A percentile compares a stretch with the other conserved stretches of the same genome.
Conservation (phyloP, 2,888 invertebrate species). For the Acleris literana region DNA sequence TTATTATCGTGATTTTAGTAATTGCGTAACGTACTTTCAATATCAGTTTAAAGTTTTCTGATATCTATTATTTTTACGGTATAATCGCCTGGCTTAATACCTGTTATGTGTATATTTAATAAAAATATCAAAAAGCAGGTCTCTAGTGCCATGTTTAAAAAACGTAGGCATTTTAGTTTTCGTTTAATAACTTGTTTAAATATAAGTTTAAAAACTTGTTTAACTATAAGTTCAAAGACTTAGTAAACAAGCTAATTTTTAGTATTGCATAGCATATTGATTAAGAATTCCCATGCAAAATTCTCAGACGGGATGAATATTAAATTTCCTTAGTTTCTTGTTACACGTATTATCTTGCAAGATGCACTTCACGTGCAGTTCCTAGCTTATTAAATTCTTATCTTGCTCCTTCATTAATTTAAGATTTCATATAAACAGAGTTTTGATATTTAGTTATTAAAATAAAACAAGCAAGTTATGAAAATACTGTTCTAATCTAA, state of each 20-base stretch:
- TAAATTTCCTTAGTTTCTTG: constrained; percentile 18
- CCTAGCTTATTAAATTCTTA: constrained; percentile 33
- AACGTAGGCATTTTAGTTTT: too few species aligned
- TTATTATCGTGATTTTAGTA: too few species aligned
- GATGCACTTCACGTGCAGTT: constrained; percentile 12
- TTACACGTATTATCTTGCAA: constrained; percentile 8
- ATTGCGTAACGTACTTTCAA: too few species aligned
- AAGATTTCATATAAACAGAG: constrained; percentile 15
- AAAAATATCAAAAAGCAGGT: too few species aligned
- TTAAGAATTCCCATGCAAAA: constrained; percentile 28
- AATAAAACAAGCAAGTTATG: neutral
- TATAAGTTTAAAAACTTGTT: too few species aligned
- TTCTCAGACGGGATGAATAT: constrained; percentile 11
- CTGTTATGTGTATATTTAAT: too few species aligned
- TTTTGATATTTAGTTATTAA: constrained; percentile 1
- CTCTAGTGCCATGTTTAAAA: too few species aligned
- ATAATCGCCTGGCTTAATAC: too few species aligned
- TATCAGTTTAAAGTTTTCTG: too few species aligned
- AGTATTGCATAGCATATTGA: constrained; percentile 18
- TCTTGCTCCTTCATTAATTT: constrained; percentile 15
- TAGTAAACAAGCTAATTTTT: neutral
- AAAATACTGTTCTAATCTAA: neutral
- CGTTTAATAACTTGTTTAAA: too few species aligned
- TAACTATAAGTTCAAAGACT: too few species aligned
- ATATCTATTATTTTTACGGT: too few species aligned